Evolutionary conservation across 2,797 vertebrate species (phyloP), one percentile per base, ranked within the genome.

Genomic region (Lophotriccus pileatus): DNA sequence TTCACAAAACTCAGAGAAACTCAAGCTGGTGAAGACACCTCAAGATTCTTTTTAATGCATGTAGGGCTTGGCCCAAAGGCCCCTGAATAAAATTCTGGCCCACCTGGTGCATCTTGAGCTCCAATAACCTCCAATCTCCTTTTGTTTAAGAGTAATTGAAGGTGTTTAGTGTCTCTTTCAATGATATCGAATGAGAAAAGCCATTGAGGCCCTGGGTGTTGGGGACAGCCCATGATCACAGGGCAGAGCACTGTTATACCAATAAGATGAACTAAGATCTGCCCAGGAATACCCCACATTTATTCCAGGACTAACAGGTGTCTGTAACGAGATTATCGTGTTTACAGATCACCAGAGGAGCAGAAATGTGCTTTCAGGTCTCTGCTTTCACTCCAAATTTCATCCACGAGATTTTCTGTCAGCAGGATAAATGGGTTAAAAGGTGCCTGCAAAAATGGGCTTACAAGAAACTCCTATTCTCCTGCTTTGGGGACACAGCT

Each of bases 351-450:
- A 4, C 43, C 66, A 82, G 46, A 0, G 0, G 50, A 76, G 76
- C 79, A 94, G 91, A 81, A 91, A 75, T 11, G 16, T 15, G 17
- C 50, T 91, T 68, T 62, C 60, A 64, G 66, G 62, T 62, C 79
- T 92, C 78, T 76, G 83, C 63, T 88, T 88, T 78, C 89, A 17
- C 80, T 84, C 80, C 62, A 47, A 3, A 62, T 85, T 81, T 83
- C 76, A 90, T 44, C 90, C 60, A 32, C 0, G 0, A 85, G 90
- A 24, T 72, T 74, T 94, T 90, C 58, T 41, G 62, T 63, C 28
- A 0, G 64, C 56, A n/a, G 74, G 59, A 86, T 66, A 73, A 91
- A 81, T 0, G 1, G 41, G 69, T 86, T 89, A 44, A 85, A 89
- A 84, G 36, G 60, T 52, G 49, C 68, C 78, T 77, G 22, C 64